Evolutionary conservation across 2,888 invertebrate species (phyloP).

Genomic region (Drosophila mayaguana): DNA sequence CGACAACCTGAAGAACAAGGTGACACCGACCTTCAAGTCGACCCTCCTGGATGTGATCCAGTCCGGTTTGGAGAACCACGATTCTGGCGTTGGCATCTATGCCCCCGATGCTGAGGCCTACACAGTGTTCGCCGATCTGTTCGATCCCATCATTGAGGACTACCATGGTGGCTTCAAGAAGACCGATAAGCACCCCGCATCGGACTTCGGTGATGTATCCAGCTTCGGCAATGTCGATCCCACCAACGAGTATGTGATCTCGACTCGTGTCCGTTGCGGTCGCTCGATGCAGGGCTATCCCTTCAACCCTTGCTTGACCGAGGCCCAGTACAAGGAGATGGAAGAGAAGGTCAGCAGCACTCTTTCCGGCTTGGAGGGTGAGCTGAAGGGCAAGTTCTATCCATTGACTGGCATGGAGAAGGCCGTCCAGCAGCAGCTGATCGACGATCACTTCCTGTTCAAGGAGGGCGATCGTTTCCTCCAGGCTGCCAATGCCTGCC

Average conservation of each 20-base stretch:
- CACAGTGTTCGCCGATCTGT: conserved; percentile 95
- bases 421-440: conserved; percentile 97
- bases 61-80: conserved; percentile 98
- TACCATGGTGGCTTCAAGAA: conserved; percentile 98
- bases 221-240: conserved; percentile 97
- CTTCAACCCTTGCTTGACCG: conserved; percentile 98
- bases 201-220: conserved; percentile 97
- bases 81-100: conserved; percentile 98
- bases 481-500: conserved; percentile 97
- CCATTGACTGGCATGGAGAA: conserved; percentile 98
- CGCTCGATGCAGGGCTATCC: conserved; percentile 97
- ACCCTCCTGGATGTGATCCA: conserved; percentile 97
- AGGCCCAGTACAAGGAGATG: conserved; percentile 99
- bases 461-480: conserved; percentile 94
- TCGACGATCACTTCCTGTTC: conserved; percentile 99
- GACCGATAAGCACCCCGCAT: conserved; percentile 96
- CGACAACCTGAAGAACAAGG: conserved; percentile 95
- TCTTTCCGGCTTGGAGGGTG: conserved; percentile 92
- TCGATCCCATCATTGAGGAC: conserved; percentile 99
- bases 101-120: conserved; percentile 99
- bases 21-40: conserved; percentile 95
- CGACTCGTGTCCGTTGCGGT: conserved; percentile 98
- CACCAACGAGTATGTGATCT: conserved; percentile 94
- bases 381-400: conserved; percentile 97
- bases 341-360: conserved; percentile 94